phyloP scores from a whole-genome alignment of 1,140 invertebrate genomes.

The Drosophila repleta region DNA sequence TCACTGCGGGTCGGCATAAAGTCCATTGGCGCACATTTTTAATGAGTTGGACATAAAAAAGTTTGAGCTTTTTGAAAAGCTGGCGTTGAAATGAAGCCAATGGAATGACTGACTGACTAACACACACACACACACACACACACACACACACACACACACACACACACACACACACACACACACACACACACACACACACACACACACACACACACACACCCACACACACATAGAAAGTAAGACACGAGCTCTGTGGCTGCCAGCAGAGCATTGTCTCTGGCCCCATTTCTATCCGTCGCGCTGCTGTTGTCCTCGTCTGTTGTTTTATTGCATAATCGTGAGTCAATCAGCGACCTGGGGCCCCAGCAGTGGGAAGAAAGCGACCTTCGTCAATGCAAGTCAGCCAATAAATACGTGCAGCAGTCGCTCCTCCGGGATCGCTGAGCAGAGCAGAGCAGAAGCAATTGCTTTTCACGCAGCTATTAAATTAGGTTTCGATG shows the following conservation, averaged over 20 bases:
- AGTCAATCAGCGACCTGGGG: constrained; percentile 70
- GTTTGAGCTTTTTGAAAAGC: constrained; percentile 78
- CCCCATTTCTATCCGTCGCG: constrained; percentile 13
- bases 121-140: constrained; percentile 36
- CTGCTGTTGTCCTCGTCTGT: constrained; percentile 65
- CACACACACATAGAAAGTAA: too few relatives aligned
- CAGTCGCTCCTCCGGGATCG: constrained; percentile 28
- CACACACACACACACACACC: not conserved
- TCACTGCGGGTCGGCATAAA: constrained; percentile 46
- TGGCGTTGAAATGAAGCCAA: constrained; percentile 74
- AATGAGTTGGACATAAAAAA: constrained; percentile 83
- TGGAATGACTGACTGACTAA: too few relatives aligned
- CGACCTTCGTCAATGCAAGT: constrained; percentile 78
- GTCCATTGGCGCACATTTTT: constrained; percentile 79
- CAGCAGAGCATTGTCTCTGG: constrained; percentile 54
- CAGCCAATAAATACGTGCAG: constrained; percentile 81
- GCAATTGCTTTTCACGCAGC: not conserved
- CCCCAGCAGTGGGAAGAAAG: not conserved
- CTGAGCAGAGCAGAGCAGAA: not conserved
- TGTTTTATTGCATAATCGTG: constrained; percentile 82
- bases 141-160: too few relatives aligned
- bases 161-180: too few relatives aligned
- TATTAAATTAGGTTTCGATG: constrained; percentile 65
- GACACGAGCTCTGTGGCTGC: not conserved
- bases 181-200: not conserved